Percentiles rank a stretch among this genome's conserved stretches.
These are phyloP conservation scores for Cordilura impudica DNA, from an alignment of 2,888 invertebrate genomes.

Conservation along the genomic window DNA sequence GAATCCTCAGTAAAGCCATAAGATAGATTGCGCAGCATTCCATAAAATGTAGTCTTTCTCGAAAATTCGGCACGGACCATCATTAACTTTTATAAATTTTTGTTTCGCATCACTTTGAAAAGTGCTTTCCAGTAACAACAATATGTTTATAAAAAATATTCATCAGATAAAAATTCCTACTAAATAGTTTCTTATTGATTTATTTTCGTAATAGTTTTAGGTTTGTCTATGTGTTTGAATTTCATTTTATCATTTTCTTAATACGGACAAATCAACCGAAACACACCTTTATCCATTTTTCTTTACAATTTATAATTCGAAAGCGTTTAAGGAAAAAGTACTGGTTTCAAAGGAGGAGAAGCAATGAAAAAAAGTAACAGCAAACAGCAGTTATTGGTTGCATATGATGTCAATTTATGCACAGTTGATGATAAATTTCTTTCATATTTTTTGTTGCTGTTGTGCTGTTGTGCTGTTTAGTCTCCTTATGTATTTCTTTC, in stretches of 20 bases:
- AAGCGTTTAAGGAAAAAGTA: slow-evolving; percentile 39
- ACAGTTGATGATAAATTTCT: slow-evolving; percentile 61
- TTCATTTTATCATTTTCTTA: slow-evolving; percentile 48
- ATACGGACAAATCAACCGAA: slow-evolving; percentile 57
- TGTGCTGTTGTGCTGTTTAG: too few relatives aligned
- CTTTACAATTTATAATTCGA: slow-evolving; percentile 40
- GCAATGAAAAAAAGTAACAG: slow-evolving; percentile 12
- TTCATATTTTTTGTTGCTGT: slow-evolving; percentile 55
- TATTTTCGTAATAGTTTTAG: slow-evolving; percentile 7
- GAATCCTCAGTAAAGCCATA: too few relatives aligned
- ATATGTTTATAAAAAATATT: too few relatives aligned
- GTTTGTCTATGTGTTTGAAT: slow-evolving; percentile 47
- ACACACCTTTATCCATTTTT: slow-evolving; percentile 50
- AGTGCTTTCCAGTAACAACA: too few relatives aligned
- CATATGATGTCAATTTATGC: slow-evolving; percentile 60
- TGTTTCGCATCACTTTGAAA: too few relatives aligned
- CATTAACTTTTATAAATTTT: too few relatives aligned
- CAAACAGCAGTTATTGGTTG: slow-evolving; percentile 57
- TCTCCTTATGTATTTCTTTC: background rate
- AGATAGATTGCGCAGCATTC: too few relatives aligned
- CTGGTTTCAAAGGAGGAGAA: background rate
- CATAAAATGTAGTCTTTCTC: too few relatives aligned
- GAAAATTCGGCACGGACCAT: too few relatives aligned
- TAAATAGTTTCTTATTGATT: too few relatives aligned
- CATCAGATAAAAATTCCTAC: too few relatives aligned